phyloP scores from a whole-genome alignment of 2,888 invertebrate species.

The Leucoma salicis region DNA sequence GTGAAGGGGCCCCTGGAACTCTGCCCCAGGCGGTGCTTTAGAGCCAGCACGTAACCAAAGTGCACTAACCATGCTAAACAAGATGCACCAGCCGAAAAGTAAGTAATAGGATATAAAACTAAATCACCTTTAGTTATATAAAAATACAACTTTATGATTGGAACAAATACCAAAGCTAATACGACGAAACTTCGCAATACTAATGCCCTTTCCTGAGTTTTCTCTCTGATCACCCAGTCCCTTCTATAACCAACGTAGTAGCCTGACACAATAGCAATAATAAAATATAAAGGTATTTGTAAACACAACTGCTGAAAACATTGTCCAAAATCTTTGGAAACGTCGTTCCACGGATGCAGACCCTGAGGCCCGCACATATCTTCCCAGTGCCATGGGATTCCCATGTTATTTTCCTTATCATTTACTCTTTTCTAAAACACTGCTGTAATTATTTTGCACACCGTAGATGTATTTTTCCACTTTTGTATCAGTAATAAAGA shows the following conservation, averaged over 20 bases:
- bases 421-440: not conserved
- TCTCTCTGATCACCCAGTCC: slow-evolving; percentile 84
- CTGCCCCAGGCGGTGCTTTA: slow-evolving; percentile 84
- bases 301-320: slow-evolving; percentile 94
- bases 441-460: slow-evolving; percentile 6
- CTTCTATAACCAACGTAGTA: slow-evolving; percentile 89
- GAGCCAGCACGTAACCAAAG: slow-evolving; percentile 86
- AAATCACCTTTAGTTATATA: slow-evolving; percentile 76
- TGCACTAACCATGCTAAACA: slow-evolving; percentile 92
- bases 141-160: slow-evolving; percentile 86
- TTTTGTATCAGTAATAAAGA: too few relatives aligned
- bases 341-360: slow-evolving; percentile 85
- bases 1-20: slow-evolving; percentile 89
- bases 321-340: slow-evolving; percentile 88
- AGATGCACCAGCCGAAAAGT: slow-evolving; percentile 86
- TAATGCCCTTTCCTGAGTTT: slow-evolving; percentile 84
- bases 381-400: slow-evolving; percentile 86
- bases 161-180: slow-evolving; percentile 84
- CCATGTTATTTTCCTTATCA: slow-evolving; percentile 18
- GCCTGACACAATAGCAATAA: slow-evolving; percentile 90
- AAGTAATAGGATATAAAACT: slow-evolving; percentile 84
- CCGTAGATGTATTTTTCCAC: not conserved
- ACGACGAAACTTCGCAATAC: slow-evolving; percentile 84
- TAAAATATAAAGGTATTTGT: slow-evolving; percentile 87
- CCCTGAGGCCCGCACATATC: slow-evolving; percentile 89